A percentile compares a stretch with the other conserved stretches of the same genome.
phyloP scores from a whole-genome alignment of 2,113 vertebrate genomes.

The Penelope pileata region DNA sequence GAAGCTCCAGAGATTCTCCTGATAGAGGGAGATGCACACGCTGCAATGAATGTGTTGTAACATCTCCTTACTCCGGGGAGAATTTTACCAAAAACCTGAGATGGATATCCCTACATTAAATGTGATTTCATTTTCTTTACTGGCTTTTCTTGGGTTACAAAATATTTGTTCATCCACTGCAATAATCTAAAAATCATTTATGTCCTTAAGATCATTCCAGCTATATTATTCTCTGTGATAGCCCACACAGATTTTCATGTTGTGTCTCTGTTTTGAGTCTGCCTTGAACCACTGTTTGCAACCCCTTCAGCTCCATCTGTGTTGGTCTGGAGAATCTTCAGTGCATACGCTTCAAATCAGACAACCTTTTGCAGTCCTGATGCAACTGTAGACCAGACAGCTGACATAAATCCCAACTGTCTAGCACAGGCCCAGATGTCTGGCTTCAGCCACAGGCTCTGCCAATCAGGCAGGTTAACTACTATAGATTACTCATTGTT shows the following conservation, averaged over 20 bases:
- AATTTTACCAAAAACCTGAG: neutral
- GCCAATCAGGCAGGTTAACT: neutral
- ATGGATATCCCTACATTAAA: fast-evolving
- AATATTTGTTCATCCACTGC: neutral
- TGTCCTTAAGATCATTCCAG: neutral
- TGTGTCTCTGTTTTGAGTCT: neutral
- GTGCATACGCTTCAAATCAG: neutral
- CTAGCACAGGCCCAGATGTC: neutral
- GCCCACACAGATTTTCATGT: fast-evolving
- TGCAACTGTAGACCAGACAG: neutral
- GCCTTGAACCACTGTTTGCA: neutral
- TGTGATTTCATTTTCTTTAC: neutral
- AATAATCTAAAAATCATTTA: neutral
- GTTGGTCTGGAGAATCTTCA: neutral
- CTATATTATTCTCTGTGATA: neutral
- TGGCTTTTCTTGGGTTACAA: neutral
- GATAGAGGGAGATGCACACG: neutral
- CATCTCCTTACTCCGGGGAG: neutral
- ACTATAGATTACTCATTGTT: neutral
- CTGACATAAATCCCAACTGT: neutral
- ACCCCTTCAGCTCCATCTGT: neutral
- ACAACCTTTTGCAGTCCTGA: neutral
- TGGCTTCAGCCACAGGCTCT: neutral
- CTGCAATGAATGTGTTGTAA: neutral
- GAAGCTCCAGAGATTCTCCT: neutral